A percentile compares a stretch with the other conserved stretches of the same genome.
Conservation (phyloP, 35 echinoderm and acorn worm species). For the Heliocidaris erythrogramma region DNA sequence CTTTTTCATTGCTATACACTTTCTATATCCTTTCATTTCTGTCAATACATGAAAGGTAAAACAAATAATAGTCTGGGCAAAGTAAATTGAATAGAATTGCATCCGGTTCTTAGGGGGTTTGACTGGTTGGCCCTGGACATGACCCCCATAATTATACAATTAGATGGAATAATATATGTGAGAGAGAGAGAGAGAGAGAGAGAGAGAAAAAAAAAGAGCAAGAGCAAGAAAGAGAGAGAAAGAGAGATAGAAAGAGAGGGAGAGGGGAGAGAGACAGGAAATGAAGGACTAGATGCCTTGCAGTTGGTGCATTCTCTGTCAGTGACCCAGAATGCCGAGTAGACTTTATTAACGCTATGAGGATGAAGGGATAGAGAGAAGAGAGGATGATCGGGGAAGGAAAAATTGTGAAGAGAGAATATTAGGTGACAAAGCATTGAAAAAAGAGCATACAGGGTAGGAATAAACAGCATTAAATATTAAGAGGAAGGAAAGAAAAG, state of each 20-base stretch:
- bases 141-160: constrained; percentile 17
- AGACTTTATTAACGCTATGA: not conserved
- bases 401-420: not conserved
- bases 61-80: not conserved
- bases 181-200: not conserved
- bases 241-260: not conserved
- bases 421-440: too few relatives aligned
- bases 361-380: not conserved
- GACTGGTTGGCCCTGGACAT: not conserved
- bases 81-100: not conserved
- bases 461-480: not conserved
- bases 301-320: not conserved
- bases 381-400: not conserved
- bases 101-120: not conserved
- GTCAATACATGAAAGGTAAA: not conserved
- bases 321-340: not conserved
- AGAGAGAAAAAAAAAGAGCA: not conserved
- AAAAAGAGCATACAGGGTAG: not conserved
- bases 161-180: not conserved
- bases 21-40: not conserved
- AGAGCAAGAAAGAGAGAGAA: not conserved
- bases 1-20: not conserved
- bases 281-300: not conserved
- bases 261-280: not conserved
- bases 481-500: not conserved